Conservation (phyloP, 2,797 vertebrate genomes). For the Cirrhinus mrigala region DNA sequence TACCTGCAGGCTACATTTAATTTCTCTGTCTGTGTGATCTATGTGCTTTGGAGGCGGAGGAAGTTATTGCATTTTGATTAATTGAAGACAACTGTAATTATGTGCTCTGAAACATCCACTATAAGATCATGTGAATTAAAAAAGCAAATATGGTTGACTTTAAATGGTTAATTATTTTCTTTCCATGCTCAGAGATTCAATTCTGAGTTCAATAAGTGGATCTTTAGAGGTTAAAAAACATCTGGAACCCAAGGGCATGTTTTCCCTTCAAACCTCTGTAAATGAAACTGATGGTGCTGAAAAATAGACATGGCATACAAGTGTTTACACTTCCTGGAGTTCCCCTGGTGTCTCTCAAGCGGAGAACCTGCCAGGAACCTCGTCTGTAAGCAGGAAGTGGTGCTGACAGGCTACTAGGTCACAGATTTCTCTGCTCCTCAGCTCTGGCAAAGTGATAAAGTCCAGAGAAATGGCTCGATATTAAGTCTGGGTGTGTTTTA, state of each 20-base stretch:
- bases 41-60: background rate
- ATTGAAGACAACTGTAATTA: slow-evolving; percentile 7
- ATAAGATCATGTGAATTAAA: slow-evolving; percentile 69
- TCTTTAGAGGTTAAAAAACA: slow-evolving; percentile 10
- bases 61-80: slow-evolving; percentile 15
- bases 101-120: slow-evolving; percentile 18
- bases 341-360: slow-evolving; percentile 56
- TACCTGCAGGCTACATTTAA: background rate
- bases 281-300: slow-evolving; percentile 54
- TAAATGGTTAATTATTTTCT: slow-evolving; percentile 71
- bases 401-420: background rate
- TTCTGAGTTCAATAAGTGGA: slow-evolving; percentile 64
- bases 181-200: slow-evolving; percentile 64
- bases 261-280: slow-evolving; percentile 1
- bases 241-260: background rate
- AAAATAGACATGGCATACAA: slow-evolving; percentile 60
- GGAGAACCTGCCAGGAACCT: background rate
- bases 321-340: slow-evolving; percentile 59
- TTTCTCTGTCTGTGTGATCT: background rate
- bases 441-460: background rate
- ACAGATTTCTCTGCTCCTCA: background rate
- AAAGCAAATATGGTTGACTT: slow-evolving; percentile 66
- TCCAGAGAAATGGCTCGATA: background rate
- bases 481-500: background rate
- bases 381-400: background rate